These are phyloP conservation scores for Eilema griseolum DNA, from an alignment of 2,888 invertebrate genomes.

Conservation along the genomic window DNA sequence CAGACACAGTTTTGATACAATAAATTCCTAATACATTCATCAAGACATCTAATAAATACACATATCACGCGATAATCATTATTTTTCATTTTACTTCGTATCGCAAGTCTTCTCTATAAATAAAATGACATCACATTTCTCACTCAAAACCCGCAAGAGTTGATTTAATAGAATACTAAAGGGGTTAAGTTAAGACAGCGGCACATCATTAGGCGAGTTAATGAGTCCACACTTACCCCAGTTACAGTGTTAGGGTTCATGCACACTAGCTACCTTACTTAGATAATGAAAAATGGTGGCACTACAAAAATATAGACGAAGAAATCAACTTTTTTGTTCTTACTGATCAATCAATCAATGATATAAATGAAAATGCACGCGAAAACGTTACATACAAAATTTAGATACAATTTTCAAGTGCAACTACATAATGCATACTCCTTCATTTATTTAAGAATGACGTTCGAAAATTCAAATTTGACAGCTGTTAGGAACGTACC, in stretches of 20 bases:
- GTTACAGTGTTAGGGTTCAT: constrained; percentile 32
- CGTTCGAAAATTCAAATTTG: too few relatives aligned
- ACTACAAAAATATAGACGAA: neutral
- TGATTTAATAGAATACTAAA: constrained; percentile 66
- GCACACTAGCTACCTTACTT: constrained; percentile 13
- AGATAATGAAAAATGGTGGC: neutral
- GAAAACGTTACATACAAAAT: too few relatives aligned
- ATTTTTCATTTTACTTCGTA: constrained; percentile 15
- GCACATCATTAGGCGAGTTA: constrained; percentile 72
- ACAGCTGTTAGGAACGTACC: too few relatives aligned
- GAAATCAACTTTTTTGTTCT: neutral
- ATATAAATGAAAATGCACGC: too few relatives aligned
- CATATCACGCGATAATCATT: constrained; percentile 3
- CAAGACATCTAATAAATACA: neutral
- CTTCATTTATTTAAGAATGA: too few relatives aligned
- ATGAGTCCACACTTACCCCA: constrained; percentile 64
- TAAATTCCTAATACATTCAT: too few relatives aligned
- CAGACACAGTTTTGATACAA: too few relatives aligned
- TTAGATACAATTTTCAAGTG: too few relatives aligned
- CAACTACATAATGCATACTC: too few relatives aligned
- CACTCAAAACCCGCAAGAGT: constrained; percentile 37
- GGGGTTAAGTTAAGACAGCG: constrained; percentile 57
- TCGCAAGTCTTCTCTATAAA: constrained; percentile 22
- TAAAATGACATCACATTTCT: constrained; percentile 39
- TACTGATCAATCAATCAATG: neutral